Base-by-base conservation (phyloP, 1,140 invertebrate genomes). In the Drosophila biarmipes region DNA sequence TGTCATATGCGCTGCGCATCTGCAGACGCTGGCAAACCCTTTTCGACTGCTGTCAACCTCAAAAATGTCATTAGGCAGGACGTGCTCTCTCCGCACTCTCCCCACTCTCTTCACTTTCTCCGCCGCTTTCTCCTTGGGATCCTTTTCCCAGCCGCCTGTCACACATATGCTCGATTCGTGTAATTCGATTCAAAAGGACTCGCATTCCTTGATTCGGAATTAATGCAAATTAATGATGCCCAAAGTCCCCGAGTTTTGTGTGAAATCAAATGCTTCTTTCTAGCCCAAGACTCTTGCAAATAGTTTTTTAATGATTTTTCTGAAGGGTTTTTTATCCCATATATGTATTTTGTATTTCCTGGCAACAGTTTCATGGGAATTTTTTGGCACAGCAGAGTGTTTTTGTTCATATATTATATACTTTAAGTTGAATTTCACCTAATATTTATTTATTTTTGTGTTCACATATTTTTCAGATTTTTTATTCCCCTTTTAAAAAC, bases 151-250 rank as follows among this genome's bases (percentile, higher is more conserved):
- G 14, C 14, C 21, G 62, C 34, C 68, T 69, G 63, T 77, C 62
- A 73, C 75, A 89, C 80, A 90, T 85, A 86, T 90, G 80, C 80
- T 84, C 76, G 46, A 86, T 85, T 90, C 73, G 56, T 87, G 82
- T 87, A 89, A 87, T 87, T 89, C 84, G 84, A 89, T 87, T 87
- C 78, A 67, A 84, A 76, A 72, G 78, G 64, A 68, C 63, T 59
- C 78, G 67, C 71, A 84, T 90, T 89, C 67, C 78, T 80, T 90
- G 89, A 90, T 90, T 78, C 55, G 89, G 89, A 90, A 90, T 90
- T 90, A 90, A 90, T 90, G 89, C 89, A 90, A 91, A 90, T 90
- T 90, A 90, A 90, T 90, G 89, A 90, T 74, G 19, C 38, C 17
- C 8, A 34, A 15, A 57, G 17, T 40, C n/a, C 56, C 21, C 57